A percentile compares a stretch with the other conserved stretches of the same genome.
These are phyloP conservation scores for Drosophila miranda DNA, from an alignment of 1,140 invertebrate species.

Conservation along the genomic window DNA sequence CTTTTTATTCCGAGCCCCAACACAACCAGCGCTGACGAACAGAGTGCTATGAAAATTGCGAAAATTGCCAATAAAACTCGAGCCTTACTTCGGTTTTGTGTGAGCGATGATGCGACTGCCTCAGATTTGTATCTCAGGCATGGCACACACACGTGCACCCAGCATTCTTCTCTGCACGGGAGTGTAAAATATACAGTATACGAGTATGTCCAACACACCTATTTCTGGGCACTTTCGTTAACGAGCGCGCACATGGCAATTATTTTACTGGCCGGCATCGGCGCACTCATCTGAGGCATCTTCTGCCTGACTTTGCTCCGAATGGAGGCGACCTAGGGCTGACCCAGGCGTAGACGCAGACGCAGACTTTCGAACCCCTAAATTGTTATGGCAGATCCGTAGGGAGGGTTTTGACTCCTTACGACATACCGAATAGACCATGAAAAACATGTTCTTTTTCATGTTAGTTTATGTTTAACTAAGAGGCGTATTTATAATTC, in stretches of 20 bases:
- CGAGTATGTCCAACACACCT: conserved; percentile 26
- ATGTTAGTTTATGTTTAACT: too few relatives aligned
- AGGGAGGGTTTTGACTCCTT: too few relatives aligned
- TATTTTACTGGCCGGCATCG: conserved; percentile 47
- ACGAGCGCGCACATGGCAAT: conserved; percentile 53
- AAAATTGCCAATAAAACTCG: conserved; percentile 71
- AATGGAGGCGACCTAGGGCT: neutral
- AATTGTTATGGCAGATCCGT: too few relatives aligned
- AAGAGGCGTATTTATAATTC: too few relatives aligned
- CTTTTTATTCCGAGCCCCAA: conserved; percentile 46
- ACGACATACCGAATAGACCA: too few relatives aligned
- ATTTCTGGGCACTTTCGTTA: conserved; percentile 61
- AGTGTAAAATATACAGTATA: too few relatives aligned
- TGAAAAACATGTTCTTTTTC: too few relatives aligned
- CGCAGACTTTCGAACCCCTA: neutral
- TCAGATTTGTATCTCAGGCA: conserved; percentile 51
- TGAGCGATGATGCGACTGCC: conserved; percentile 46
- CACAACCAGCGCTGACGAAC: conserved; percentile 10
- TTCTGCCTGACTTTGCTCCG: conserved; percentile 2
- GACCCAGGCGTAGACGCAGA: neutral
- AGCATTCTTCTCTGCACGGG: neutral
- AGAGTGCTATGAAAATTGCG: conserved; percentile 59
- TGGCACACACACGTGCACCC: conserved; percentile 33
- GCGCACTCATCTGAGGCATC: conserved; percentile 42
- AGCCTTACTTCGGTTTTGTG: conserved; percentile 27